These are phyloP conservation scores for Pecten maximus DNA, from an alignment of 2,888 invertebrate species.

Conservation along the genomic window DNA sequence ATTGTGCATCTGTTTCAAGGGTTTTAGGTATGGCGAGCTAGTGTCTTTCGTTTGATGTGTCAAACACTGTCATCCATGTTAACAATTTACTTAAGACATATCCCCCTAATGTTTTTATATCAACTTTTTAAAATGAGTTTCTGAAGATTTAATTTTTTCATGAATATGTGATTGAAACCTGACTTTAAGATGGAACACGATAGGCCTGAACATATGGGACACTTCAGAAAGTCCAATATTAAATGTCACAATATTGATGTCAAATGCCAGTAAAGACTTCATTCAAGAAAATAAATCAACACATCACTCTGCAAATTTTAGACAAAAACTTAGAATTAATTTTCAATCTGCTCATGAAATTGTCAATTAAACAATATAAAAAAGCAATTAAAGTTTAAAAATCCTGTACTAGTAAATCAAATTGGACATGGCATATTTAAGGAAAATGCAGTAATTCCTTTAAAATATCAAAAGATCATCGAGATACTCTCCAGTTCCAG, in stretches of 20 bases:
- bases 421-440: neutral
- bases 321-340: neutral
- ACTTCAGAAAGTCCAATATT: neutral
- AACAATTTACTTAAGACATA: neutral
- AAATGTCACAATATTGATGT: neutral
- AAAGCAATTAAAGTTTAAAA: neutral
- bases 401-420: neutral
- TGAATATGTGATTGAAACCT: neutral
- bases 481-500: neutral
- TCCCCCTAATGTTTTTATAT: neutral
- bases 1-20: too few relatives aligned
- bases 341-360: neutral
- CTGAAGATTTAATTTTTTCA: neutral
- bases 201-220: neutral
- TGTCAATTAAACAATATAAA: neutral
- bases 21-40: too few relatives aligned
- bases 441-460: neutral
- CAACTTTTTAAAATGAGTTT: neutral
- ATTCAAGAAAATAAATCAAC: slow-evolving; percentile 20
- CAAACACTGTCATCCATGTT: too few relatives aligned
- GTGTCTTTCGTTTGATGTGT: too few relatives aligned
- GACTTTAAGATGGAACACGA: neutral
- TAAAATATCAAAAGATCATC: neutral
- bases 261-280: slow-evolving; percentile 16
- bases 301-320: neutral